Percentiles rank a stretch among this genome's conserved stretches.
These are phyloP conservation scores for Excalfactoria chinensis DNA, from an alignment of 2,113 vertebrate species.

Conservation along the genomic window DNA sequence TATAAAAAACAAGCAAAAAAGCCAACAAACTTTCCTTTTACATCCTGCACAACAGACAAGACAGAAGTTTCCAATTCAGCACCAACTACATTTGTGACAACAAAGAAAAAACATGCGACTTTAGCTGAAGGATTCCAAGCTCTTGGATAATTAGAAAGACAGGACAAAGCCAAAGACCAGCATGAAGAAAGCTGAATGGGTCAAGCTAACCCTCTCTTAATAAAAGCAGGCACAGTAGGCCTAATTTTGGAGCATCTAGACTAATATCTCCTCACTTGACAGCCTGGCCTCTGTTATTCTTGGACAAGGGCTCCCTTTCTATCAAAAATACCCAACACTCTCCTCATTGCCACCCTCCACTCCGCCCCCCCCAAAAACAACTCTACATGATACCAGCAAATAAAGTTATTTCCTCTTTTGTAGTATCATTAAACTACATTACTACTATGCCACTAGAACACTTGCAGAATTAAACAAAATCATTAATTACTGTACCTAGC, in stretches of 20 bases:
- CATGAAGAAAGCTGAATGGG: background rate
- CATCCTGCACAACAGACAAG: background rate
- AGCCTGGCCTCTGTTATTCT: background rate
- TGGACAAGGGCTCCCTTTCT: background rate
- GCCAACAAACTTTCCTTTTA: background rate
- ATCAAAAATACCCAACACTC: background rate
- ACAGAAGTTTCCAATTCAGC: background rate
- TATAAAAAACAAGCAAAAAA: background rate
- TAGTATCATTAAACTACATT: background rate
- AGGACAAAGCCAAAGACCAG: background rate
- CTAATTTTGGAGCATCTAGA: background rate
- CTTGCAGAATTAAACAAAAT: background rate
- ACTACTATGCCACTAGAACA: background rate
- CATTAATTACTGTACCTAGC: background rate
- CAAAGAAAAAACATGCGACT: background rate
- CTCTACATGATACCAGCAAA: background rate
- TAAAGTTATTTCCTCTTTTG: background rate
- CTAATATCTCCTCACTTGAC: background rate
- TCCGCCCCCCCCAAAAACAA: background rate
- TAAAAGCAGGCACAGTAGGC: background rate
- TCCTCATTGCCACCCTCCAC: background rate
- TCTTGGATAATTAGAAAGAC: background rate
- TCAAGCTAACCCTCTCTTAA: background rate
- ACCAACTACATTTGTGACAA: background rate
- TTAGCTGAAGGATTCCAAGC: background rate